Evolutionary conservation across 2,888 invertebrate genomes (phyloP).

Genomic region (Aricia artaxerxes): DNA sequence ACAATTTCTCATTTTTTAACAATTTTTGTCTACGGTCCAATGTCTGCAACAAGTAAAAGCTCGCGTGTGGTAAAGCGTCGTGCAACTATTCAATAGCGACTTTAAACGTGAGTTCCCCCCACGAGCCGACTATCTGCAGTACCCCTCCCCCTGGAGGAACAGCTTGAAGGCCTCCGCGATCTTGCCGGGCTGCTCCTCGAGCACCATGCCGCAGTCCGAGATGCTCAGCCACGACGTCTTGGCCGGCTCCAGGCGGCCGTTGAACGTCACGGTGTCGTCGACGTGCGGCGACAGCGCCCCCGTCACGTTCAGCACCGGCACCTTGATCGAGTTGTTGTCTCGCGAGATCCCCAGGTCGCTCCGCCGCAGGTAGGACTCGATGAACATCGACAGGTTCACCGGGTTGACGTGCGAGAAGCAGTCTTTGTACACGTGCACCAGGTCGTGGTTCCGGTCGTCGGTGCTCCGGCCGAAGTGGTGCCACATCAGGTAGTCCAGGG

Average conservation of each 20-base stretch:
- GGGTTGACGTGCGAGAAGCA: conserved; percentile 97
- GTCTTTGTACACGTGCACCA: conserved; percentile 95
- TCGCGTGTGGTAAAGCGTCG: conserved; percentile 74
- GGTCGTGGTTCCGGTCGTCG: conserved; percentile 95
- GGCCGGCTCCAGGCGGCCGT: conserved; percentile 96
- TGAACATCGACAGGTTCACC: conserved; percentile 95
- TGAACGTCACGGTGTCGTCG: conserved; percentile 98
- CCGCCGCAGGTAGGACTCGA: conserved; percentile 95
- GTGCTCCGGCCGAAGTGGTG: conserved; percentile 97
- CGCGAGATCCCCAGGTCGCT: conserved; percentile 92
- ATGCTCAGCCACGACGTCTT: conserved; percentile 99
- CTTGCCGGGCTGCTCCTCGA: conserved; percentile 99
- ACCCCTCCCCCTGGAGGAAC: conserved; percentile 99
- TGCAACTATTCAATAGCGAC: conserved; percentile 68
- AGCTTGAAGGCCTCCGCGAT: conserved; percentile 98
- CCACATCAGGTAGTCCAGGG: conserved; percentile 99
- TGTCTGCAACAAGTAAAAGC: conserved; percentile 44
- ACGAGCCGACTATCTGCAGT: conserved; percentile 85
- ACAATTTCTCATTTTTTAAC: conserved; percentile 46
- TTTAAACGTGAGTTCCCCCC: conserved; percentile 46
- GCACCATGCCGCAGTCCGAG: conserved; percentile 98
- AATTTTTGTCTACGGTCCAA: conserved; percentile 30
- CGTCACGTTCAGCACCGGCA: conserved; percentile 96
- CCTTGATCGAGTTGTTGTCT: conserved; percentile 83
- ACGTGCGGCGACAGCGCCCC: conserved; percentile 97